phyloP scores from a whole-genome alignment of 2,113 vertebrate species.

The Pipa parva region DNA sequence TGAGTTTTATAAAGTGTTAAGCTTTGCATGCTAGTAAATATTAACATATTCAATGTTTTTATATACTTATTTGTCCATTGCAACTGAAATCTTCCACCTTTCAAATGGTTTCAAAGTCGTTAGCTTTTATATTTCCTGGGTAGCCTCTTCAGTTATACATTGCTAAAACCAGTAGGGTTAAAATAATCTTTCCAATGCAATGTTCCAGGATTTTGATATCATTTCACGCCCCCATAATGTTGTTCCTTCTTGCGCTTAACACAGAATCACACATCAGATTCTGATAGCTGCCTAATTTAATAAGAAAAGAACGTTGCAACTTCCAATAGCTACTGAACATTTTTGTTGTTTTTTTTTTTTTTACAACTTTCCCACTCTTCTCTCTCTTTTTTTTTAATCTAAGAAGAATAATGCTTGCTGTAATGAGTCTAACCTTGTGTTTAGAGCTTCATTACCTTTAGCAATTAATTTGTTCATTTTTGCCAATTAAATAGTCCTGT shows the following conservation, averaged over 20 bases:
- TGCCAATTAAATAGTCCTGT: conserved; percentile 11
- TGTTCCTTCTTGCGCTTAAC: neutral
- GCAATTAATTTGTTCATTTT: conserved; percentile 6
- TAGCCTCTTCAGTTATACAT: too few species aligned
- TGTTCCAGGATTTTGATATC: neutral
- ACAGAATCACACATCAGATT: neutral
- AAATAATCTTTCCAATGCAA: too few species aligned
- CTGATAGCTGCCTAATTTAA: neutral
- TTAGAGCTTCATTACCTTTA: conserved; percentile 20
- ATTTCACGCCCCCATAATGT: neutral
- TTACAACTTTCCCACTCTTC: neutral
- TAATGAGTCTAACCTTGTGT: neutral
- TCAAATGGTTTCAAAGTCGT: too few species aligned
- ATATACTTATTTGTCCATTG: too few species aligned
- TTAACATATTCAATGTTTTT: too few species aligned
- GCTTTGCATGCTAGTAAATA: too few species aligned
- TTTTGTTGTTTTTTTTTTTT: neutral
- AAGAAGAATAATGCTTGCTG: neutral
- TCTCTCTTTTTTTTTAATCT: neutral
- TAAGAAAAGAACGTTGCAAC: neutral
- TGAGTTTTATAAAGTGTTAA: too few species aligned
- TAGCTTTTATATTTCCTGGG: too few species aligned
- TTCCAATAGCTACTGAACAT: neutral
- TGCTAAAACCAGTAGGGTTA: too few species aligned
- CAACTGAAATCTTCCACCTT: too few species aligned